Evolutionary conservation across 2,113 vertebrate genomes (phyloP), one percentile per base, ranked within the genome.

Genomic region (Monarcha castaneiventris): DNA sequence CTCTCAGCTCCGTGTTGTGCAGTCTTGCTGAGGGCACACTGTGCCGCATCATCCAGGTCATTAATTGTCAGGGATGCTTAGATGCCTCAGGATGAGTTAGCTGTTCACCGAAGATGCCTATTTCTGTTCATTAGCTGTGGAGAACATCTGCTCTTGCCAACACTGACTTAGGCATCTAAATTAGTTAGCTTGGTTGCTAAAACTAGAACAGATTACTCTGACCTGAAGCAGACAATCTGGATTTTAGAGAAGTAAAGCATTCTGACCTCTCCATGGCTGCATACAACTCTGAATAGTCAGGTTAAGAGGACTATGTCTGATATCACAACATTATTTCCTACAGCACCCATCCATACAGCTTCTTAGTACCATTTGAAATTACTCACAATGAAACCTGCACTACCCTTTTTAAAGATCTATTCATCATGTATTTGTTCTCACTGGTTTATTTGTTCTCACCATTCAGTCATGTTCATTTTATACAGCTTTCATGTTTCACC

Each of bases 11-110:
- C 2, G 1, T 49, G 18, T 48, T 10, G 7, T 58, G n/a, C 13
- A 43, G 7, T 32, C 17, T 83, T 6, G 0, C 21, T 62, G 46
- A 48, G 9, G 26, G 16, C 22, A 37, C 1, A 0, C 5, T 78
- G 25, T 80, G 26, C 7, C 7, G 0, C 35, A 11, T 79, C 39
- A 72, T 41, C 30, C n/a, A 51, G 35, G 55, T 43, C 44, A 29
- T 27, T 56, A 86, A 43, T 21, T 67, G 19, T 89, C 19, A 83
- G 32, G 52, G 43, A 55, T 59, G 37, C 11, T 71, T 71, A 75
- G 41, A 39, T 37, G 63, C 30, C 23, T 79, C 30, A 4, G 32
- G 27, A 69, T 13, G 7, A 59, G 43, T 46, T 54, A 43, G 74
- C 59, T 62, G n/a, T 39, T 41, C 48, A 67, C n/a, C 19, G 29